Percentiles rank a stretch among this genome's conserved stretches.
phyloP scores from a whole-genome alignment of 2,797 vertebrate species.

The Holocentrus rufus region DNA sequence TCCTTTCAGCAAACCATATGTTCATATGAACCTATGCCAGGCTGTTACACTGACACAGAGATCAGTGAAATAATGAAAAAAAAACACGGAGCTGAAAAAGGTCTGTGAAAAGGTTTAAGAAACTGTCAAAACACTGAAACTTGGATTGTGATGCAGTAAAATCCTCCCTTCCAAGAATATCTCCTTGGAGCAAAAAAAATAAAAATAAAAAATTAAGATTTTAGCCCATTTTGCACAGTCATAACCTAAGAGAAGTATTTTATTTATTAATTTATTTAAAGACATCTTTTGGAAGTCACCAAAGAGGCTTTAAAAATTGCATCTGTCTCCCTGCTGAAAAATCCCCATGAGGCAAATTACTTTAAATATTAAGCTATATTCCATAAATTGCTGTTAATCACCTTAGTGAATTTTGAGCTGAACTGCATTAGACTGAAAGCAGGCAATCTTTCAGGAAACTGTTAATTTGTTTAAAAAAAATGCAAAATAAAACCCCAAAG shows the following conservation, averaged over 20 bases:
- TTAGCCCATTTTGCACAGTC: conserved; percentile 11
- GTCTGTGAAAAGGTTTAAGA: neutral
- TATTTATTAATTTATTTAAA: too few species aligned
- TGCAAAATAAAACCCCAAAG: neutral
- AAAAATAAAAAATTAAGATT: too few species aligned
- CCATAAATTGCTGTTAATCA: conserved; percentile 35
- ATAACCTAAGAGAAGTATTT: neutral
- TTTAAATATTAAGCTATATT: conserved; percentile 1
- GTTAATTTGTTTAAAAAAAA: neutral
- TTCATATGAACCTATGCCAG: conserved; percentile 59
- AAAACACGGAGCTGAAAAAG: conserved; percentile 29
- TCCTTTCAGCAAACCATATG: conserved; percentile 46
- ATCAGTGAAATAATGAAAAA: neutral
- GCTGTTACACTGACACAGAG: conserved; percentile 37
- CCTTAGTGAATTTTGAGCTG: neutral
- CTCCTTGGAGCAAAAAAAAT: conserved; percentile 42
- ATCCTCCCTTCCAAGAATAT: conserved; percentile 43
- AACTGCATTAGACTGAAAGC: conserved; percentile 12
- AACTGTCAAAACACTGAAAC: conserved; percentile 27
- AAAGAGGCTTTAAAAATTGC: conserved; percentile 38
- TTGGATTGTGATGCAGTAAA: conserved; percentile 45
- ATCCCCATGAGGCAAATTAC: conserved; percentile 36
- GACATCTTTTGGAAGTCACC: neutral
- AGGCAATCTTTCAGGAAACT: too few species aligned
- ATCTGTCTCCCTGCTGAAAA: conserved; percentile 41